Percentiles rank a stretch among this genome's conserved stretches.
Conservation (phyloP, 2,888 invertebrate species). For the Troides oblongomaculatus region DNA sequence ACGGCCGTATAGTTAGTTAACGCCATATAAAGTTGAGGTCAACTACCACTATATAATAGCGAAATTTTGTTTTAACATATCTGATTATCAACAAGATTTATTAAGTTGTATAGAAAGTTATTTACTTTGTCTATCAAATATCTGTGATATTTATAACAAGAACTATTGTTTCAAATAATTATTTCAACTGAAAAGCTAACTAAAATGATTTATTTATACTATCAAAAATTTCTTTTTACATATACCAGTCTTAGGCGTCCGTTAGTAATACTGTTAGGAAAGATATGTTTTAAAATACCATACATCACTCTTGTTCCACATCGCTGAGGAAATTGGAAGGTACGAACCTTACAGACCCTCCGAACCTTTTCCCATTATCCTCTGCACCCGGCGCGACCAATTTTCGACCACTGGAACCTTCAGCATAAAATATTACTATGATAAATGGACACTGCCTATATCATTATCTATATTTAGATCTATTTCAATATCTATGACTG, state of each 20-base stretch:
- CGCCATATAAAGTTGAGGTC: too few relatives aligned
- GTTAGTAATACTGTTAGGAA: background rate
- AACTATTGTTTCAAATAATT: too few relatives aligned
- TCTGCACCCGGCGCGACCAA: background rate
- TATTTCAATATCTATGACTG: background rate
- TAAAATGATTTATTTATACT: too few relatives aligned
- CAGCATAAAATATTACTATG: background rate
- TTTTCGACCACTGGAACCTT: constrained; percentile 8
- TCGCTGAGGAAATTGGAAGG: constrained; percentile 1
- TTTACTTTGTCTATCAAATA: too few relatives aligned
- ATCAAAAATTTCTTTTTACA: background rate
- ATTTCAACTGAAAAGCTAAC: too few relatives aligned
- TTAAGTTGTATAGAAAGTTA: too few relatives aligned
- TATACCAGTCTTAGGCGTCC: background rate
- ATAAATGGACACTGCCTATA: background rate
- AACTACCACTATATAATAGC: too few relatives aligned
- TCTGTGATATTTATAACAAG: too few relatives aligned
- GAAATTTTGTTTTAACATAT: too few relatives aligned
- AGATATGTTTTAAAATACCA: background rate
- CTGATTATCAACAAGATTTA: too few relatives aligned
- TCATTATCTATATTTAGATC: background rate
- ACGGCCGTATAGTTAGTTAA: too few relatives aligned
- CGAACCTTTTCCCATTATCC: constrained; percentile 9
- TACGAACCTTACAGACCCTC: background rate
- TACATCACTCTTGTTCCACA: background rate